Base-by-base conservation (phyloP, 2,113 vertebrate genomes). In the Podilymbus podiceps region DNA sequence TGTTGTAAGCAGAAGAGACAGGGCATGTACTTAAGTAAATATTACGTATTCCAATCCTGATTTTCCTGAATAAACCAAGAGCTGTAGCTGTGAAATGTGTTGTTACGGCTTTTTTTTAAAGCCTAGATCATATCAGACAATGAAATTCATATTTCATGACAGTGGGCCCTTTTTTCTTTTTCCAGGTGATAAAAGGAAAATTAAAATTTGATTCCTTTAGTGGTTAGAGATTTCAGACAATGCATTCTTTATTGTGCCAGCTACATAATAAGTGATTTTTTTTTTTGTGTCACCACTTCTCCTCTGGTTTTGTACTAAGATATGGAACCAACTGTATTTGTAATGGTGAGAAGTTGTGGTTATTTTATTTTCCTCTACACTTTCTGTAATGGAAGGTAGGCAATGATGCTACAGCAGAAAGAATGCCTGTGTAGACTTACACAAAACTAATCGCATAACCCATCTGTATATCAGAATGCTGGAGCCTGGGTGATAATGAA, bases 81-180 rank as follows among this genome's bases (percentile, higher is more conserved):
- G 12, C 20, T 73, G 11, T 52, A 78, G 56, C 44, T 92, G 40
- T 91, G 55, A 94, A 92, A 87, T 21, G 1, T 66, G 8, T 13
- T 85, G 56, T 66, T 67, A 38, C 8, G 15, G 2, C 1, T 9
- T 30, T 87, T 56, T 73, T 78, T 74, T 50, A 18, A 77, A 92
- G 46, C 66, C 9, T 35, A 74, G 44, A 88, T 89, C 10, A 13
- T 79, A 79, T 88, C 73, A 67, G 89, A 56, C 59, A 93, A 88
- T 74, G 21, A 91, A 88, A 95, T 94, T 92, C 88, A 88, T 90
- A 33, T n/a, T 91, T 80, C 20, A 42, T 73, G 93, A 81, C 63
- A 95, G 49, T 9, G 33, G 22, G 14, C 6, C 10, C 8, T 68
- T 73, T 69, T 85, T 89, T 71, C 15, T 76, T 86, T 59, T 85